A percentile compares a stretch with the other conserved stretches of the same genome.
Evolutionary conservation across 2,888 invertebrate species (phyloP).

Genomic region (Terebella lapidaria): DNA sequence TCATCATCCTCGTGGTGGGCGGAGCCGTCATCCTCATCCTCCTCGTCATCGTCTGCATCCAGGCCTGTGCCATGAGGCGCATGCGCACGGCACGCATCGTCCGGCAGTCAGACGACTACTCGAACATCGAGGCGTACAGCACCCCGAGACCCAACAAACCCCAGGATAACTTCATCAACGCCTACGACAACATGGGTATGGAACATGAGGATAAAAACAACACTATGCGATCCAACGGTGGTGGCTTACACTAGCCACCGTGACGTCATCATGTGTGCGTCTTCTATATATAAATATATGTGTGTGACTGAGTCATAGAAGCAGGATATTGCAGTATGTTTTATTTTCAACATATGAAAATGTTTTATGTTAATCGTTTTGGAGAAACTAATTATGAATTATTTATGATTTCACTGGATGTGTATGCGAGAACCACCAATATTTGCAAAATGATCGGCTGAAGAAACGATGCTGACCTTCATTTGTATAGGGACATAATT

Average conservation of each 20-base stretch:
- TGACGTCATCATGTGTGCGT: neutral
- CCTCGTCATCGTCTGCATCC: neutral
- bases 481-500: too few species aligned
- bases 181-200: neutral
- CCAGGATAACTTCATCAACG: neutral
- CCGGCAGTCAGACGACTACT: constrained; percentile 1
- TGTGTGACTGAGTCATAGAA: neutral
- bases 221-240: neutral
- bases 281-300: neutral
- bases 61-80: constrained; percentile 4
- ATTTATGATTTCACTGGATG: too few species aligned
- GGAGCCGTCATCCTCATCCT: constrained; percentile 1
- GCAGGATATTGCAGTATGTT: too few species aligned
- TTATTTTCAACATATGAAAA: too few species aligned
- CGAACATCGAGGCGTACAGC: neutral
- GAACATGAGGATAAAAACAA: neutral
- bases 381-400: too few species aligned
- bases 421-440: too few species aligned
- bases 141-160: neutral
- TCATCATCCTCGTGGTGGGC: neutral
- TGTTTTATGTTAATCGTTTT: too few species aligned
- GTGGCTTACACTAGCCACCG: too few species aligned
- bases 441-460: too few species aligned
- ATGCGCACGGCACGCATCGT: neutral
- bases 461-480: too few species aligned